These are phyloP conservation scores for Frankliniella intonsa DNA, from an alignment of 2,888 invertebrate genomes.

Conservation along the genomic window DNA sequence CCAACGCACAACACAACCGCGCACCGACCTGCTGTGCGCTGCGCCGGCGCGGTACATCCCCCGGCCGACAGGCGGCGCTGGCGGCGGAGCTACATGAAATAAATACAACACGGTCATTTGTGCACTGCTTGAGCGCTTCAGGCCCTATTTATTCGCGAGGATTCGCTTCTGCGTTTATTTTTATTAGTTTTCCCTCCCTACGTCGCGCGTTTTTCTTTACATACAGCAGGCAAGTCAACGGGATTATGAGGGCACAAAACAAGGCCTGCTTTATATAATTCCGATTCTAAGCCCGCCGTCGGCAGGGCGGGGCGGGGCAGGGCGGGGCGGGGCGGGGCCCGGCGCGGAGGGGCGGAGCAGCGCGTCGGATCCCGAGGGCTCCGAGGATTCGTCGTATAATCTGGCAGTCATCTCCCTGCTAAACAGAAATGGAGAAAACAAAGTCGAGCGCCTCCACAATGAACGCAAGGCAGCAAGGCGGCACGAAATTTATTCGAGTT, in stretches of 20 bases:
- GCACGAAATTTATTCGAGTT: too few species aligned
- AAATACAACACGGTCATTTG: background rate
- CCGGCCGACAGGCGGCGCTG: background rate
- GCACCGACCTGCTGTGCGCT: too few species aligned
- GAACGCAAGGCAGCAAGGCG: too few species aligned
- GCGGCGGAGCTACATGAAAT: background rate
- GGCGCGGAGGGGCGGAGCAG: background rate
- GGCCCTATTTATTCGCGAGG: conserved; percentile 2
- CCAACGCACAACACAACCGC: too few species aligned
- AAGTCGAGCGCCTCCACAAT: too few species aligned
- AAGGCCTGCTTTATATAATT: background rate
- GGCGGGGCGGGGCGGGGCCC: background rate
- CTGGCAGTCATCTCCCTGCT: background rate
- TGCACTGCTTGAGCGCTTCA: background rate
- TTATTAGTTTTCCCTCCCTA: background rate
- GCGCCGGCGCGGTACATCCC: too few species aligned
- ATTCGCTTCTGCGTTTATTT: background rate
- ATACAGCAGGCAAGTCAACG: background rate
- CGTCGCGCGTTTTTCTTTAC: too few species aligned
- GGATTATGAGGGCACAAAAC: background rate
- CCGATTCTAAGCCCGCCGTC: background rate
- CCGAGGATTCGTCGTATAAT: background rate
- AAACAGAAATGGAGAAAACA: too few species aligned
- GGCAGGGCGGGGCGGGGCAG: background rate
- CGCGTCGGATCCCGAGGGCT: background rate